Evolutionary conservation across 2,797 vertebrate species (phyloP), one percentile per base, ranked within the genome.

Genomic region (Spinus pinus): DNA sequence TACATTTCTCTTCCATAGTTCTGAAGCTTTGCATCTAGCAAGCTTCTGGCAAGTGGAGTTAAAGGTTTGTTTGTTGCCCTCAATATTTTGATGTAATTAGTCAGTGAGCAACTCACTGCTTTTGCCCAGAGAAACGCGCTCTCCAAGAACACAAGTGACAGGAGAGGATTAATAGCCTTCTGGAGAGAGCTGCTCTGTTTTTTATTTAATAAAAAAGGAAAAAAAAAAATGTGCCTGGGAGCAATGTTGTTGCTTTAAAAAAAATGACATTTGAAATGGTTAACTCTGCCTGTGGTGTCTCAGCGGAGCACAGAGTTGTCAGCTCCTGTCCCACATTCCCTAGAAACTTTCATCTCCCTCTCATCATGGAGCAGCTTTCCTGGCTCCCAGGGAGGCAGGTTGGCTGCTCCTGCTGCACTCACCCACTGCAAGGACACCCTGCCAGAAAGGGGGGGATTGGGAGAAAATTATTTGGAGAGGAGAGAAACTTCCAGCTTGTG

Each of bases 51-150:
- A 92, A 91, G 82, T 15, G n/a, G 58, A 96, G 85, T 88, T 94
- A 90, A 94, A 88, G 94, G 69, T 88, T 90, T 80, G 62, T 91
- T 95, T 94, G 89, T 60, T 94, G 89, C 77, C 50, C 71, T 95
- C 53, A 77, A 84, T 90, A 42, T 95, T 96, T 94, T 90, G 89
- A 94, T 94, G 81, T 93, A 94, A 91, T 93, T 94, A 96, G 91
- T 93, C 92, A 94, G 87, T 0, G 5, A 94, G 86, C 62, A 81
- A 84, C 79, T 91, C 31, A 9, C 73, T 91, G 77, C 49, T 86
- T 90, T 94, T 90, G 94, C 96, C 93, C 83, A 93, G 87, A 94
- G 94, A 96, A 92, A 88, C 0, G 7, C 12, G 44, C 80, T 94
- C 89, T 95, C 90, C 85, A 94, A 92, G 94, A 88, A 81, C 78